Evolutionary conservation across 1,140 invertebrate genomes (phyloP).

Genomic region (Sarcophaga bullata): DNA sequence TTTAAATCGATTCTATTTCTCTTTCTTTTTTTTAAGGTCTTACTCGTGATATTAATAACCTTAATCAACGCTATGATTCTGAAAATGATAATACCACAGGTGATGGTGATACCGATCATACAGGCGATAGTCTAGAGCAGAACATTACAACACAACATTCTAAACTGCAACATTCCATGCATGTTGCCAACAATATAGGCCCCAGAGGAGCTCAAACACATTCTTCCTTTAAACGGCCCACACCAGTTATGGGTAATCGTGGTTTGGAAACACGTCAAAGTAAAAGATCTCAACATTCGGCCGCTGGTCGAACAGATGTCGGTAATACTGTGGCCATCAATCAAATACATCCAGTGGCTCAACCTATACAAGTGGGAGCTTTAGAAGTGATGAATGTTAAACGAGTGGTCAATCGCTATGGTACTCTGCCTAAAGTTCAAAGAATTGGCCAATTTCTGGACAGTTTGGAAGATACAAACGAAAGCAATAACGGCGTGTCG

Average conservation of each 20-base stretch:
- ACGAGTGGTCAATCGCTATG: constrained; percentile 95
- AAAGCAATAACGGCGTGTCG: not conserved
- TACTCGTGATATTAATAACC: constrained; percentile 59
- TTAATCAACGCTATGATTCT: constrained; percentile 67
- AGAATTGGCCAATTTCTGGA: constrained; percentile 95
- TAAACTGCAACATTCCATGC: constrained; percentile 63
- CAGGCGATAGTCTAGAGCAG: constrained; percentile 60
- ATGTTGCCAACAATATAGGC: constrained; percentile 55
- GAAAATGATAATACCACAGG: constrained; percentile 71
- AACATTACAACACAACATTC: constrained; percentile 46
- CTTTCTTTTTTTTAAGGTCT: constrained; percentile 48
- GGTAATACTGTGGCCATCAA: not conserved
- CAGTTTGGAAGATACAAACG: constrained; percentile 73
- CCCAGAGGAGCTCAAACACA: constrained; percentile 58
- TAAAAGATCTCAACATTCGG: constrained; percentile 69
- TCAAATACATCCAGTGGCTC: constrained; percentile 40
- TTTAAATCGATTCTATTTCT: constrained; percentile 23
- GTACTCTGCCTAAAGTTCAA: constrained; percentile 94
- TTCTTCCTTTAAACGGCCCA: constrained; percentile 69
- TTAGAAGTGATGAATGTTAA: constrained; percentile 97
- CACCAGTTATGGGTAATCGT: constrained; percentile 69
- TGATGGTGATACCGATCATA: constrained; percentile 73
- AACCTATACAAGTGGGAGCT: constrained; percentile 77
- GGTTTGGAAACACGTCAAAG: constrained; percentile 69
- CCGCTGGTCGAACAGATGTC: not conserved